A percentile compares a stretch with the other conserved stretches of the same genome.
phyloP scores from a whole-genome alignment of 2,888 invertebrate genomes.

The Dromius quadrimaculatus region DNA sequence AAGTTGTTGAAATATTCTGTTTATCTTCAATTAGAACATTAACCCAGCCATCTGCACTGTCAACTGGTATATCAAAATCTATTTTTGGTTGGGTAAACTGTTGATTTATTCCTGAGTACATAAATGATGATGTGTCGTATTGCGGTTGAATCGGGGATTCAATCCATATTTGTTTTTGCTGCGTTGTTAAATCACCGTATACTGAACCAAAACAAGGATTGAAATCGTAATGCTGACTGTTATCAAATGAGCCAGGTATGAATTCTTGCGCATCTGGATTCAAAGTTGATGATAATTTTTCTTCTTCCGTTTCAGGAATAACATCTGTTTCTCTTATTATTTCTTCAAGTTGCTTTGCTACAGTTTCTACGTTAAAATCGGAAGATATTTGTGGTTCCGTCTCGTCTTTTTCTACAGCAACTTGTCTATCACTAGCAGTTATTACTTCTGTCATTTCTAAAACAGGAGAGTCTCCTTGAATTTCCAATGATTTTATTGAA shows the following conservation, averaged over 20 bases:
- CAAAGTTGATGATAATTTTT: slow-evolving; percentile 58
- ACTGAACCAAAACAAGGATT: slow-evolving; percentile 29
- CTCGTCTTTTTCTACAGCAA: slow-evolving; percentile 26
- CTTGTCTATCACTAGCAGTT: slow-evolving; percentile 32
- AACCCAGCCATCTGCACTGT: slow-evolving; percentile 62
- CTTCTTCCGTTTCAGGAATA: slow-evolving; percentile 59
- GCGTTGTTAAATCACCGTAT: slow-evolving; percentile 31
- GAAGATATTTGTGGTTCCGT: slow-evolving; percentile 55
- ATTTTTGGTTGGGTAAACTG: slow-evolving; percentile 34
- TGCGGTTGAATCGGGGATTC: slow-evolving; percentile 1
- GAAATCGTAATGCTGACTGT: slow-evolving; percentile 18
- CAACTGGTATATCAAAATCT: slow-evolving; percentile 60
- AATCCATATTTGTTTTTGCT: slow-evolving; percentile 48
- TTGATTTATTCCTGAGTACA: slow-evolving; percentile 43
- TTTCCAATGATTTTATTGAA: not conserved
- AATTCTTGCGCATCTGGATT: slow-evolving; percentile 65
- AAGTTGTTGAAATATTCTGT: slow-evolving; percentile 45
- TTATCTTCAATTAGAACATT: slow-evolving; percentile 54
- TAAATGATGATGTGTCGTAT: slow-evolving; percentile 32
- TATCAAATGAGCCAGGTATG: slow-evolving; percentile 59
- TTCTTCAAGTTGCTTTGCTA: slow-evolving; percentile 60
- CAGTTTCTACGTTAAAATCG: slow-evolving; percentile 39
- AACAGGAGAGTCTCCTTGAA: not conserved
- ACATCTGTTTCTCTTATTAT: slow-evolving; percentile 62
- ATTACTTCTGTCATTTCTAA: slow-evolving; percentile 23